These are phyloP conservation scores for Pteria penguin DNA, from an alignment of 2,888 invertebrate genomes.

Conservation along the genomic window DNA sequence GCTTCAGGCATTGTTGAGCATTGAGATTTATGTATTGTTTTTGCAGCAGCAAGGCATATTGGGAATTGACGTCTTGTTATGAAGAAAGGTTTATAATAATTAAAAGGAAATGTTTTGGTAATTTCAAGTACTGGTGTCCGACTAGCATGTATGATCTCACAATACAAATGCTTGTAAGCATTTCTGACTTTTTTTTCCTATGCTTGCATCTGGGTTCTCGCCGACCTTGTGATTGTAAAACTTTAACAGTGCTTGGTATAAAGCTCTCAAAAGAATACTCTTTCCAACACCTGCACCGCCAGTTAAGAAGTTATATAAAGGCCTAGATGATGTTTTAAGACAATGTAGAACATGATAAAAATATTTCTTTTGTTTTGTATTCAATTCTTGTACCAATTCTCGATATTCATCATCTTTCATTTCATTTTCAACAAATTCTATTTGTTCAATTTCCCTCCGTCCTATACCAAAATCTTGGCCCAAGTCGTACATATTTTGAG, in stretches of 20 bases:
- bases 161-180: slow-evolving; percentile 40
- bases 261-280: slow-evolving; percentile 31
- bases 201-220: slow-evolving; percentile 40
- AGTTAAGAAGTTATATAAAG: slow-evolving; percentile 42
- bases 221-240: slow-evolving; percentile 26
- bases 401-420: slow-evolving; percentile 29
- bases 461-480: slow-evolving; percentile 20
- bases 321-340: slow-evolving; percentile 26
- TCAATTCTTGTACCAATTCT: slow-evolving; percentile 24
- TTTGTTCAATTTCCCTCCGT: slow-evolving; percentile 4
- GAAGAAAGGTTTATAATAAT: slow-evolving; percentile 13
- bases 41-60: slow-evolving; percentile 32
- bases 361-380: slow-evolving; percentile 42
- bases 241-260: slow-evolving; percentile 45
- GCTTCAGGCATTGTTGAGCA: slow-evolving; percentile 33
- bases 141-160: background rate
- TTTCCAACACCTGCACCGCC: slow-evolving; percentile 52
- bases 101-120: slow-evolving; percentile 26
- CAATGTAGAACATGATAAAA: slow-evolving; percentile 43
- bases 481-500: slow-evolving; percentile 11
- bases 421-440: background rate
- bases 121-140: slow-evolving; percentile 49
- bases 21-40: slow-evolving; percentile 44
- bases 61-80: slow-evolving; percentile 41
- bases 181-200: slow-evolving; percentile 34